Base-by-base conservation (phyloP, 2,797 vertebrate genomes). In the Premnoplex brunnescens region DNA sequence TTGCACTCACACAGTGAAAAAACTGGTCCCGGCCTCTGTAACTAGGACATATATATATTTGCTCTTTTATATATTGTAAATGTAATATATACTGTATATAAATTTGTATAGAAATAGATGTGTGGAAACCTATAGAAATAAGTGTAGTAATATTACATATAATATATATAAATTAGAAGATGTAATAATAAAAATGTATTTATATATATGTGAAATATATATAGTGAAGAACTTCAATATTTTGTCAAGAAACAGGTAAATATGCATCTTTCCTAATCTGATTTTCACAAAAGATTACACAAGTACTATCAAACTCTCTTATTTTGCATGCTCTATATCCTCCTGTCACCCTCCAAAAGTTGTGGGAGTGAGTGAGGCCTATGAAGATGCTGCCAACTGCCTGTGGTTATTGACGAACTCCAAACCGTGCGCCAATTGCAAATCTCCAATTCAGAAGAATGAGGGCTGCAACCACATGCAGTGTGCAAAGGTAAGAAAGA, bases 391-490 rank as follows among this genome's bases (percentile, higher is more conserved):
- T 89, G 99, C 99, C 97, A 99, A 99, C 97, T 99, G 99, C 97
- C 98, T 99, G 89, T 99, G 99, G 99, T 97, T 99, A 95, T 98
- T 99, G 91, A 98, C 98, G 10, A 99, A 99, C 98, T 98, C 99
- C 89, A 99, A 99, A 97, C 97, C 99, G 30, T 99, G 99, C 58
- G 99, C 99, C 97, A 99, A 99, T 95, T 99, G 99, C 98, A 99
- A 99, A 97, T 99, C 99, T 90, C 99, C 99, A 6, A 99, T 99
- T 96, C 99, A 99, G 98, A 99, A 99, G 98, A 99, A 99, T 4
- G 99, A 99, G 95, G 99, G 99, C 90, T 99, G 99, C 97, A 99
- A 99, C 97, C 99, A 99, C 97, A 99, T 99, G 99, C 99, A 99
- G 88, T 99, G 99, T 98, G 99, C 99, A 89, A 99, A 99, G 98